These are phyloP conservation scores for Periparus ater DNA, from an alignment of 2,797 vertebrate genomes.

Conservation along the genomic window DNA sequence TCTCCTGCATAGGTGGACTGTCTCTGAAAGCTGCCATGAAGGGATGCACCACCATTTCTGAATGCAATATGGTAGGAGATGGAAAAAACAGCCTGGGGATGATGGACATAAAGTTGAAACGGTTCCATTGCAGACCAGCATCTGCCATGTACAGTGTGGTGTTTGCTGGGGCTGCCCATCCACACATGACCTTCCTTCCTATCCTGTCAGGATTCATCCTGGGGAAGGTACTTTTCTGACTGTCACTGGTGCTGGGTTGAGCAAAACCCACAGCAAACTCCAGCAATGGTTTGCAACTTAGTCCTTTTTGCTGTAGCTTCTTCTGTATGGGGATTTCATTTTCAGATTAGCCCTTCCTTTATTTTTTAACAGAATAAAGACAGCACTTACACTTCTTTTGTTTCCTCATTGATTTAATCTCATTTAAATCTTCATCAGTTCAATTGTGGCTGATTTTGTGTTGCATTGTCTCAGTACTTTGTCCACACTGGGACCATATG, in stretches of 20 bases:
- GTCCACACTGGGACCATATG: too few relatives aligned
- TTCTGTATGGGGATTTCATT: background rate
- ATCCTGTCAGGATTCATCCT: background rate
- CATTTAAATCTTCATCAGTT: background rate
- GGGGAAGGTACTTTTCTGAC: constrained; percentile 33
- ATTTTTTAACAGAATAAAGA: constrained; percentile 18
- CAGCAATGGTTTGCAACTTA: background rate
- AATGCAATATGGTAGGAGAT: constrained; percentile 13
- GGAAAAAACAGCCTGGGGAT: constrained; percentile 1
- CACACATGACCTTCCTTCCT: background rate
- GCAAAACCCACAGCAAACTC: background rate
- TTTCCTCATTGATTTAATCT: background rate
- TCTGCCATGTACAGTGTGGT: rapidly evolving
- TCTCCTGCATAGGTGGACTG: background rate
- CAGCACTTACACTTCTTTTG: background rate
- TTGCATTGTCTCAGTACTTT: background rate
- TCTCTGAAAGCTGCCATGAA: constrained; percentile 48
- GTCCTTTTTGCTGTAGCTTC: background rate
- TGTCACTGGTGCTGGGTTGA: background rate
- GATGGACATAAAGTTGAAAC: constrained; percentile 19
- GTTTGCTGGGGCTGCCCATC: background rate
- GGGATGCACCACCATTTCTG: constrained; percentile 41
- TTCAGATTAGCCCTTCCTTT: background rate
- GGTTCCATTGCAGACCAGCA: background rate
- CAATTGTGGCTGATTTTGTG: background rate